These are phyloP conservation scores for Lepus europaeus DNA, from an alignment of 2,113 vertebrate species.

Conservation along the genomic window DNA sequence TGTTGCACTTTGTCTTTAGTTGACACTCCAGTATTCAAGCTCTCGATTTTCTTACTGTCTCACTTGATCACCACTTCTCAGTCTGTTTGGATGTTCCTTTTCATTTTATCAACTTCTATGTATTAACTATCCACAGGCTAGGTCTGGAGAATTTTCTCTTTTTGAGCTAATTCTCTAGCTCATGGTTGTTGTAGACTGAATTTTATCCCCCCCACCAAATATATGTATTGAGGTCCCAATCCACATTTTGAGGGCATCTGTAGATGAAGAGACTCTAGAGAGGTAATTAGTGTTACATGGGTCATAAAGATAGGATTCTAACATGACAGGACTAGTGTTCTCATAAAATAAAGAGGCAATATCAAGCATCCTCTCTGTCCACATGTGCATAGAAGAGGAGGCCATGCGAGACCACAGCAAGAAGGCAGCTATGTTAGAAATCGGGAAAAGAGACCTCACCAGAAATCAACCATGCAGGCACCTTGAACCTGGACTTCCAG, in stretches of 20 bases:
- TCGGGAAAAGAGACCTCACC: background rate
- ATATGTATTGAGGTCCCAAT: background rate
- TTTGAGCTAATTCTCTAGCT: background rate
- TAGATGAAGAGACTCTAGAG: background rate
- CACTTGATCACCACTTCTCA: background rate
- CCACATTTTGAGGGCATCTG: background rate
- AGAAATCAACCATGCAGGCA: background rate
- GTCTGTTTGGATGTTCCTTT: background rate
- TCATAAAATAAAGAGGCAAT: background rate
- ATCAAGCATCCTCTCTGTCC: background rate
- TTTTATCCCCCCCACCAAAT: background rate
- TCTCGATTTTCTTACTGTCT: background rate
- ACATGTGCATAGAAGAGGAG: background rate
- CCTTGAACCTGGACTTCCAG: background rate
- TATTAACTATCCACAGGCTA: background rate
- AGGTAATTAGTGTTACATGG: background rate
- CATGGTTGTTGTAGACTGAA: background rate
- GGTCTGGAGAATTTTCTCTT: background rate
- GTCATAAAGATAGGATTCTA: background rate
- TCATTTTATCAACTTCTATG: background rate
- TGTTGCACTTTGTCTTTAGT: background rate
- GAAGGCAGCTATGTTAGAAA: background rate
- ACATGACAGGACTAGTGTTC: background rate
- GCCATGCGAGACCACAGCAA: background rate
- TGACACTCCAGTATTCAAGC: background rate